These are phyloP conservation scores for Oryzias dopingdopingensis DNA, from an alignment of 2,797 vertebrate genomes.

Conservation along the genomic window DNA sequence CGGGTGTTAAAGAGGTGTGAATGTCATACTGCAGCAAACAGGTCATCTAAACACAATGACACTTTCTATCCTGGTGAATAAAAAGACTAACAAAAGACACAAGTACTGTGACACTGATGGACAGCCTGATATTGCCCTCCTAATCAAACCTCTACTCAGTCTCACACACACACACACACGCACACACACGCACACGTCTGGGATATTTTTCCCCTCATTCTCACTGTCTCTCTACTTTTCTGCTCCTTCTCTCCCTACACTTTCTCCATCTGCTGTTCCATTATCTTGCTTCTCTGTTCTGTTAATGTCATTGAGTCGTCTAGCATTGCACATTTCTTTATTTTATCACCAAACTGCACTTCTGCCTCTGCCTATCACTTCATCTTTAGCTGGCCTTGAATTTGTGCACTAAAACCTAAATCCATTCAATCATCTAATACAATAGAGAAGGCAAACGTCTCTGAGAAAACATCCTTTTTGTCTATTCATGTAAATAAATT, in stretches of 20 bases:
- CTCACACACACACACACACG: slow-evolving; percentile 29
- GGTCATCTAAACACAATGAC: slow-evolving; percentile 30
- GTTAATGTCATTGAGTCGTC: slow-evolving; percentile 16
- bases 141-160: slow-evolving; percentile 60
- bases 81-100: slow-evolving; percentile 70
- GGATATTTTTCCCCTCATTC: slow-evolving; percentile 10
- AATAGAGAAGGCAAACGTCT: too few species aligned
- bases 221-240: slow-evolving; percentile 19
- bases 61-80: slow-evolving; percentile 60
- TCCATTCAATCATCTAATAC: slow-evolving; percentile 39
- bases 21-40: slow-evolving; percentile 45
- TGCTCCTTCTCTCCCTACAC: slow-evolving; percentile 25
- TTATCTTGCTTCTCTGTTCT: slow-evolving; percentile 26
- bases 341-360: slow-evolving; percentile 24
- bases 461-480: too few species aligned
- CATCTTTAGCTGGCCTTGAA: slow-evolving; percentile 27
- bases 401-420: slow-evolving; percentile 18
- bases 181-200: slow-evolving; percentile 24
- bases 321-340: slow-evolving; percentile 10
- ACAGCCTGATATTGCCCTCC: slow-evolving; percentile 71
- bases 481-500: too few species aligned
- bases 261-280: slow-evolving; percentile 14
- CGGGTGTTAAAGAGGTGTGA: slow-evolving; percentile 33
- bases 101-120: slow-evolving; percentile 71
- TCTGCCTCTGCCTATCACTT: slow-evolving; percentile 3